A percentile compares a stretch with the other conserved stretches of the same genome.
Evolutionary conservation across 1,140 invertebrate species (phyloP).

Genomic region (Zaprionus taronus): DNA sequence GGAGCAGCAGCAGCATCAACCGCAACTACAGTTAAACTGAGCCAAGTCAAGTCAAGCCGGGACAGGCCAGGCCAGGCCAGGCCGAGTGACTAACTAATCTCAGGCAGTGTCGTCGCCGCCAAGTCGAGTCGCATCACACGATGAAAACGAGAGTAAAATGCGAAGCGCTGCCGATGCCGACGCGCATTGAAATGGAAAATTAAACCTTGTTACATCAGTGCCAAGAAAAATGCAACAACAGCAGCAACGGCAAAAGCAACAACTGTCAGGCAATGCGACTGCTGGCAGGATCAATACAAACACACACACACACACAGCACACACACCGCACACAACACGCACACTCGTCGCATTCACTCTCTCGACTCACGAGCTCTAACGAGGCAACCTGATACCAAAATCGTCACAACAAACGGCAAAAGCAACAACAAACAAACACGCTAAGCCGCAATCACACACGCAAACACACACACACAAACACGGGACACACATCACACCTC

Average conservation of each 20-base stretch:
- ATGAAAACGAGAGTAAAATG: conserved; percentile 83
- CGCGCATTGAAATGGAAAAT: conserved; percentile 83
- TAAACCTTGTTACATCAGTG: conserved; percentile 83
- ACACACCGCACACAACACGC: background rate
- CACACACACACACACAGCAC: conserved; percentile 29
- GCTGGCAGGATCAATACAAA: conserved; percentile 63
- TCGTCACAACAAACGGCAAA: conserved; percentile 67
- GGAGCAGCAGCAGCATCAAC: conserved; percentile 67
- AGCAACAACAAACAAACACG: conserved; percentile 49
- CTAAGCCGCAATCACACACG: conserved; percentile 31
- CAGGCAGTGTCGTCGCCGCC: conserved; percentile 13
- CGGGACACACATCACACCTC: conserved; percentile 1
- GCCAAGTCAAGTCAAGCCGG: background rate
- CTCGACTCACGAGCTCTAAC: conserved; percentile 51
- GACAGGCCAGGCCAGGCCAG: background rate
- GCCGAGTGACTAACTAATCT: conserved; percentile 39
- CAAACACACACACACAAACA: conserved; percentile 9
- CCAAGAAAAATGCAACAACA: conserved; percentile 62
- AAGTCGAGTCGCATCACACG: conserved; percentile 56
- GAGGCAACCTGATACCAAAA: conserved; percentile 80
- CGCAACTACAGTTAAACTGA: conserved; percentile 46
- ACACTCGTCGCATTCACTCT: conserved; percentile 40
- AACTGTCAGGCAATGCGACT: conserved; percentile 52
- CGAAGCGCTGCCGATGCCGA: conserved; percentile 71
- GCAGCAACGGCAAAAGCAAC: conserved; percentile 47